Base-by-base conservation (phyloP, 2,888 invertebrate genomes). In the Cataglyphis albicans region DNA sequence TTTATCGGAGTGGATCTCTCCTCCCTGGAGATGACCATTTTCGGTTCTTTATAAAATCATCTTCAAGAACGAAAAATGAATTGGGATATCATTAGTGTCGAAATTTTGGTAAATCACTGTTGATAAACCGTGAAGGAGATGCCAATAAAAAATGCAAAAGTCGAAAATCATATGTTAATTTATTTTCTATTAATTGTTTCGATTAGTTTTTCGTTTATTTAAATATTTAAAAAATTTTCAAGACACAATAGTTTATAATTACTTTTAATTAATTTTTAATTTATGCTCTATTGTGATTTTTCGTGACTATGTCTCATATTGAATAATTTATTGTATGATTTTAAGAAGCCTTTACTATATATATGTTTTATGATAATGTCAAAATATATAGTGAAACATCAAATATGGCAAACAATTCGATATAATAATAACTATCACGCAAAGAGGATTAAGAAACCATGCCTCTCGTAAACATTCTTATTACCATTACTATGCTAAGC, bases 1-100 rank as follows among this genome's bases (percentile, higher is more conserved):
- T 80, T 80, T 80, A 80, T 80, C 72, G 44, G 44, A 25, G 59
- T 44, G 21, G 2, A 21, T 41, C 78, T 68, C 55, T 68, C 76
- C 12, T 41, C 21, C 21, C 21, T 21, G 32, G 7, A 70, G 12
- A 70, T 59, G 72, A 10, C 57, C 78, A 44, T 59, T 57, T 70
- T 35, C 48, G 61, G 44, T 41, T 21, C 59, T 78, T 78, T 70
- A 44, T 29, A 41, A 61, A 44, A 72, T 18, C n/a, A 9, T 76
- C 55, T 38, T 76, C 15, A n/a, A 7, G 10, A 65, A 25, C n/a
- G 38, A 41, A 29, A 76, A 9, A 29, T 41, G 35, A 76, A 76
- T 75, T 52, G 21, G 25, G 18, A 52, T 64, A 25, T 6, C 3
- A 3, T 59, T 32, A 48, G 21, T 3, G 21, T 38, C 3, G 35